phyloP scores from a whole-genome alignment of 2,797 vertebrate species.

The Cryptoblepharus egeriae region DNA sequence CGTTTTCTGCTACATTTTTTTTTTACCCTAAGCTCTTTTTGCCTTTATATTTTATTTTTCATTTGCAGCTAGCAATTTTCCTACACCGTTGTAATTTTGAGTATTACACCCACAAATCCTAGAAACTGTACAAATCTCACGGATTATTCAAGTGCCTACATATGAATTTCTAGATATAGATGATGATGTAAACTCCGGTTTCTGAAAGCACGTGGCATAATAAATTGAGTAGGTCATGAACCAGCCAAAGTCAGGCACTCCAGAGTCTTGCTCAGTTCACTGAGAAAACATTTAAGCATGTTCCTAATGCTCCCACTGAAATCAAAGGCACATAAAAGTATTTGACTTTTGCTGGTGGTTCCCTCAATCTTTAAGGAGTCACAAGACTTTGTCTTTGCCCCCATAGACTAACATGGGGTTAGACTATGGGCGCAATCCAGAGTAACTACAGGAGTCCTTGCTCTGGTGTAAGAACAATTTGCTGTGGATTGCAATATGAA shows the following conservation, averaged over 20 bases:
- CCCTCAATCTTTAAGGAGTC: not conserved
- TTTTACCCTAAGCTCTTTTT: not conserved
- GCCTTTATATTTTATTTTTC: not conserved
- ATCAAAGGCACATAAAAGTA: not conserved
- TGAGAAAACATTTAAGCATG: not conserved
- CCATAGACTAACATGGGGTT: not conserved
- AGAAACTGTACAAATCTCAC: not conserved
- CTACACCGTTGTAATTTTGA: not conserved
- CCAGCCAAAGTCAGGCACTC: not conserved
- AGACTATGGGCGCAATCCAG: too few relatives aligned
- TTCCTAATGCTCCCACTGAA: not conserved
- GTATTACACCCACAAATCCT: not conserved
- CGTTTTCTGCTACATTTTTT: not conserved
- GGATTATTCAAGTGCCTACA: not conserved
- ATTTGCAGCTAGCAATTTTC: not conserved
- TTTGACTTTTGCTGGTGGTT: not conserved
- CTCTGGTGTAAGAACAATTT: too few relatives aligned
- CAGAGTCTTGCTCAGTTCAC: not conserved
- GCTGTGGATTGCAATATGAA: too few relatives aligned
- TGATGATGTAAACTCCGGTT: not conserved
- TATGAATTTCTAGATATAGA: not conserved
- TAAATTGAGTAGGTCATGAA: not conserved
- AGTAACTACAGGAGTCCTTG: too few relatives aligned
- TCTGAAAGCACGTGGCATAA: not conserved
- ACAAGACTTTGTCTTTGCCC: not conserved